Evolutionary conservation across 2,888 invertebrate species (phyloP), one percentile per base, ranked within the genome.

Genomic region (Hemistola chrysoprasaria): DNA sequence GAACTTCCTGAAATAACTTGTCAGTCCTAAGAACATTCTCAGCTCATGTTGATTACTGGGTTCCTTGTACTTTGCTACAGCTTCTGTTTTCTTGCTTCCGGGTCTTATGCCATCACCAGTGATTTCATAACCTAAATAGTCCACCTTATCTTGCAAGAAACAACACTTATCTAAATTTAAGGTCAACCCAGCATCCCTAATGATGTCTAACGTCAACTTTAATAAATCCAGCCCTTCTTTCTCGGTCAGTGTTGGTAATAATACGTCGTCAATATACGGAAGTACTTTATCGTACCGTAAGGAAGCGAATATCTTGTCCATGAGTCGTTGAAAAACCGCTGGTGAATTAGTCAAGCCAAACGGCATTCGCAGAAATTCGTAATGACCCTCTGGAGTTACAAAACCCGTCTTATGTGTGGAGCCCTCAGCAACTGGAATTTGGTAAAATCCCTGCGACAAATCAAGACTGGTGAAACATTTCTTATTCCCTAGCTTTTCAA

Each of bases 311-410:
- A 33, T 8, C 24, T 33, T 24, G 8, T 33, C 7, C 3, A 34
- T 21, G 0, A 21, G 2, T 5, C 34, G 10, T 6, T 34, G 34
- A 34, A 26, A 34, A 8, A 33, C 34, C 3, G 26, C 34, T 4
- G 34, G 34, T 3, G 34, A 8, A 20, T 34, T 34, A 3, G 10
- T 7, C 11, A 34, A 6, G n/a, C 26, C 34, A 26, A 26, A 34
- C 1, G 34, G 34, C 26, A 26, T 26, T 21, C n/a, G 1, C n/a
- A 21, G 0, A 20, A 26, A 34, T 10, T 34, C 7, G 10, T 34
- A 34, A 21, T 10, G 21, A 6, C 34, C 34, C 0, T 34, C 25
- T 3, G 34, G 34, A 0, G 25, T 34, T 1, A 34, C 21, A n/a
- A 34, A 34, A 7, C 9, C 33, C 3, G 33, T 33, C 1, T 7